Conservation (phyloP, 2,797 vertebrate species). For the Hylomyscus alleni region DNA sequence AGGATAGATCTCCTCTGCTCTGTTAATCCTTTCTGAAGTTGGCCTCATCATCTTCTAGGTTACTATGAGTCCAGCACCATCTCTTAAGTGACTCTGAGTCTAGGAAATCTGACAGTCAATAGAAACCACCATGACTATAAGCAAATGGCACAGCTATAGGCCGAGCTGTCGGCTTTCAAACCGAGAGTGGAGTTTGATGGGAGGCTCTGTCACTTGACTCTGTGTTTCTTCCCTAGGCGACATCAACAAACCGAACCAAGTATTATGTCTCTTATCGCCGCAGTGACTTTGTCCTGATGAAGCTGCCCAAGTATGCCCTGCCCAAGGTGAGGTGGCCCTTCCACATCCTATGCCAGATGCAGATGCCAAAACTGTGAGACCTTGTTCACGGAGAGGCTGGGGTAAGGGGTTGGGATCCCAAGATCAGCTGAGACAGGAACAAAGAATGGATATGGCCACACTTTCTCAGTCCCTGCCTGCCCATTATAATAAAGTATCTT, state of each 20-base stretch:
- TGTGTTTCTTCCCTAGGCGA: slow-evolving; percentile 82
- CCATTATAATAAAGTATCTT: neutral
- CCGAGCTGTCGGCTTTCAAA: neutral
- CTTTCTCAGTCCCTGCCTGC: fast-evolving
- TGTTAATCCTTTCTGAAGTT: neutral
- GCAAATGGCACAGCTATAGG: neutral
- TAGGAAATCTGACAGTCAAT: neutral
- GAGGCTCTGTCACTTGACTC: neutral
- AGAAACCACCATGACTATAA: neutral
- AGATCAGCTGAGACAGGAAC: neutral
- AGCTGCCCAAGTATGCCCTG: slow-evolving; percentile 95
- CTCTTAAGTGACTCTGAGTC: neutral
- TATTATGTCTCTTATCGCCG: slow-evolving; percentile 95
- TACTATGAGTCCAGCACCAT: neutral
- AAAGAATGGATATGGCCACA: fast-evolving
- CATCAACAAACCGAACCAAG: slow-evolving; percentile 94
- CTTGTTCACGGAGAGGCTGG: neutral
- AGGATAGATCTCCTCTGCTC: neutral
- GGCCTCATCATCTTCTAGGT: neutral
- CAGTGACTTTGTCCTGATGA: slow-evolving; percentile 95
- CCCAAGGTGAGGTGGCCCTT: slow-evolving; percentile 92
- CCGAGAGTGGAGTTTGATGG: neutral
- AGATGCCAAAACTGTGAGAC: neutral
- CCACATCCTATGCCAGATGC: neutral
- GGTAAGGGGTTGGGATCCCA: too few relatives aligned